Evolutionary conservation across 2,797 vertebrate genomes (phyloP).

Genomic region (Gallinago stenura): DNA sequence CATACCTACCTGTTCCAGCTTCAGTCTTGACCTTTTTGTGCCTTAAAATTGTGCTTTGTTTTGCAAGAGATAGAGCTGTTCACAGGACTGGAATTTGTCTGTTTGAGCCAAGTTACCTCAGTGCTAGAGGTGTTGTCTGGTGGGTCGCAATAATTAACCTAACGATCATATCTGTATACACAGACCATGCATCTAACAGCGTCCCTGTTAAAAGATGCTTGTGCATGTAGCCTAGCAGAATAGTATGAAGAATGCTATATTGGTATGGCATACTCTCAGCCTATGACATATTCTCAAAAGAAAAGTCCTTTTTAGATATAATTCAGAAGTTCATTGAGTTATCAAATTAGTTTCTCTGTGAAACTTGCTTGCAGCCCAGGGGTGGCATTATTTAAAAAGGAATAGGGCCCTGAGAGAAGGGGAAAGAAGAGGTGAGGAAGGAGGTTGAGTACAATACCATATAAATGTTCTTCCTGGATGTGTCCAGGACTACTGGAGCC

Average conservation of each 20-base stretch:
- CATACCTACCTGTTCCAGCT: not conserved
- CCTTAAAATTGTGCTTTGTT: not conserved
- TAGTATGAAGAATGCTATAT: not conserved
- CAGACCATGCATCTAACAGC: not conserved
- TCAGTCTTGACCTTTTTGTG: not conserved
- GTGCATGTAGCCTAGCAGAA: not conserved
- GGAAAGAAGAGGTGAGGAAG: not conserved
- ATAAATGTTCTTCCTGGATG: not conserved
- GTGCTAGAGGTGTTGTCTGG: not conserved
- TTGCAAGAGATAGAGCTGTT: not conserved
- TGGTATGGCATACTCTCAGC: not conserved
- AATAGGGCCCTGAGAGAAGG: not conserved
- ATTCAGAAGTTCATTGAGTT: not conserved
- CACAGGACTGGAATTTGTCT: not conserved
- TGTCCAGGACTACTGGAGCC: not conserved
- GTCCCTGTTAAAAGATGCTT: not conserved
- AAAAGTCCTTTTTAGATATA: not conserved
- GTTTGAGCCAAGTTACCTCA: not conserved
- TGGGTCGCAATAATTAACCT: not conserved
- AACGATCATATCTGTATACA: not conserved
- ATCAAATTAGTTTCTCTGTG: not conserved
- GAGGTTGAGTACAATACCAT: not conserved
- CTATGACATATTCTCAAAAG: not conserved
- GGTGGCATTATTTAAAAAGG: not conserved
- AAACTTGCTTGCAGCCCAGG: not conserved